Conservation (phyloP, 2,888 invertebrate species). For the Chrysina gloriosa region DNA sequence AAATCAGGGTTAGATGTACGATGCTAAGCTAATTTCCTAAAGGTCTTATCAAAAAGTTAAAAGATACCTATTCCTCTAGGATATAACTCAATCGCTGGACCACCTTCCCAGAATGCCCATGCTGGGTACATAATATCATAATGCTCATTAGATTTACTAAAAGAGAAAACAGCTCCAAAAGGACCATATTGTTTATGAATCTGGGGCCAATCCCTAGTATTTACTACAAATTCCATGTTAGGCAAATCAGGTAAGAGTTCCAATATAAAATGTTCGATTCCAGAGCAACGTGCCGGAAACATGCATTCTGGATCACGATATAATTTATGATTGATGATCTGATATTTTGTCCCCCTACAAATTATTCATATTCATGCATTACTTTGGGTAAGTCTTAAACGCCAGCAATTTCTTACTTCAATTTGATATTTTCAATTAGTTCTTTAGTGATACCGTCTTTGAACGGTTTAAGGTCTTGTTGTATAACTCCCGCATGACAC, state of each 20-base stretch:
- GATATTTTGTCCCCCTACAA: slow-evolving; percentile 80
- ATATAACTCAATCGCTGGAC: slow-evolving; percentile 94
- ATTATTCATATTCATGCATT: background rate
- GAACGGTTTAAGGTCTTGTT: slow-evolving; percentile 77
- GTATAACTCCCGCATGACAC: slow-evolving; percentile 74
- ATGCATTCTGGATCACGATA: slow-evolving; percentile 88
- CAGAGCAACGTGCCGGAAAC: slow-evolving; percentile 92
- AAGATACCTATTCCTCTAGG: slow-evolving; percentile 81
- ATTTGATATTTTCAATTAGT: slow-evolving; percentile 71
- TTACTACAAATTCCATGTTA: slow-evolving; percentile 87
- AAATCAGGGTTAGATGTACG: no score
- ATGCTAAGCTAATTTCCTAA: no score
- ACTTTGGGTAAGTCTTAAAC: background rate
- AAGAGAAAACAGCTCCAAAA: slow-evolving; percentile 90
- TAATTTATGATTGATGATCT: slow-evolving; percentile 83
- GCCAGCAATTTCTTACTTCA: slow-evolving; percentile 58
- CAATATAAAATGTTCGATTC: slow-evolving; percentile 88
- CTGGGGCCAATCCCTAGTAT: slow-evolving; percentile 95
- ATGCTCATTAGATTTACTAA: slow-evolving; percentile 90
- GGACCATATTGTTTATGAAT: slow-evolving; percentile 72
- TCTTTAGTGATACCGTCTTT: slow-evolving; percentile 77
- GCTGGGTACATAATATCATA: slow-evolving; percentile 95
- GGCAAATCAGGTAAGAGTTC: slow-evolving; percentile 77
- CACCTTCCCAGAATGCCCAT: slow-evolving; percentile 99
- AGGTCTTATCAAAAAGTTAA: no score